Evolutionary conservation across 2,888 invertebrate species (phyloP), one percentile per base, ranked within the genome.

Genomic region (Dryococelus australis): DNA sequence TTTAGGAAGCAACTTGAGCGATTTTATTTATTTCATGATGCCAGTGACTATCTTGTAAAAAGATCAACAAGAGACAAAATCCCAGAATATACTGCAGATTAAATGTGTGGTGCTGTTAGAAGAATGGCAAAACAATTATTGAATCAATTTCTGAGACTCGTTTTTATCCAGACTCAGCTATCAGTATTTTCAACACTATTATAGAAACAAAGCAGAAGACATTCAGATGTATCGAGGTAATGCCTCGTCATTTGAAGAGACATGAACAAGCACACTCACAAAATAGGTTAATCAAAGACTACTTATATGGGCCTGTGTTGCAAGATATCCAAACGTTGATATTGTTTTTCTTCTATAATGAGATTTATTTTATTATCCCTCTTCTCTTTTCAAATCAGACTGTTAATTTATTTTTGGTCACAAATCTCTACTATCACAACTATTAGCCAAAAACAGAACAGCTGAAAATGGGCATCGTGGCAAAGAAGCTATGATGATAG

Each of bases 141-240:
- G 4, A 80, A 24, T 27, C 80, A n/a, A 80, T 80, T 80, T 20
- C 24, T 80, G n/a, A 80, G 26, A 80, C n/a, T 80, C 80, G 8
- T 80, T 0, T 80, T 80, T 4, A 80, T n/a, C 80, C 80, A 27
- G 13, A 80, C 26, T 80, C 80, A n/a, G 10, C 24, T 4, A n/a
- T n/a, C 80, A 80, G 80, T 80, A 26, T 80, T 80, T 80, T 80
- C 80, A 20, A 80, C 6, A 80, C 79, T 24, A 24, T 80, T 80
- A 2, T 24, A 80, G n/a, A 80, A n/a, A 80, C n/a, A 80, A 80
- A 80, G 80, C 24, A 80, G 80, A 80, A 80, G 24, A 80, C 80
- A 8, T 80, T n/a, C 80, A 80, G 26, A 80, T 2, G 0, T 28
- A 80, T 80, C 26, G n/a, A 0, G 28, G 80, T 80, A 80, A n/a